Conservation (phyloP, 2,113 vertebrate species). For the Hemichromis elongatus region DNA sequence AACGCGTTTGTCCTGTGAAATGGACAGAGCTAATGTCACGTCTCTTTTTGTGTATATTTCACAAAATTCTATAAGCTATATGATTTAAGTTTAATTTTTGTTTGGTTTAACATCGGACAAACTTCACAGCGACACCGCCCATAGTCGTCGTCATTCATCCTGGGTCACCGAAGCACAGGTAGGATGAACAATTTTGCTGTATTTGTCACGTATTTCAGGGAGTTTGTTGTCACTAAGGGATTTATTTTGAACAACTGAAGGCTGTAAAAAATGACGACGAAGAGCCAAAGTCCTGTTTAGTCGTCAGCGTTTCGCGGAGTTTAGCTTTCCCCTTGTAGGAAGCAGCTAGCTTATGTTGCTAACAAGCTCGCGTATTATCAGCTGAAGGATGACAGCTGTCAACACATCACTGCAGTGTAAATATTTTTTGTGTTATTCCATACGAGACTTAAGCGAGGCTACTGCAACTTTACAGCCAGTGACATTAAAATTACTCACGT, state of each 20-base stretch:
- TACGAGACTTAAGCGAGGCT: background rate
- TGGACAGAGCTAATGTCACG: rapidly evolving
- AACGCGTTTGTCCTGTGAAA: background rate
- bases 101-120: conserved; percentile 22
- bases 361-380: conserved; percentile 30
- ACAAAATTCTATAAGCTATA: background rate
- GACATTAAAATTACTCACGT: background rate
- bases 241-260: background rate
- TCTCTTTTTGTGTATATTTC: background rate
- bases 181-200: background rate
- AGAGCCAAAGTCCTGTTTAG: background rate
- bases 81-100: background rate
- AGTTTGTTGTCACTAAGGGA: background rate
- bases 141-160: conserved; percentile 53
- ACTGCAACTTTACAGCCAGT: background rate
- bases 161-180: conserved; percentile 35
- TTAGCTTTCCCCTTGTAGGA: background rate
- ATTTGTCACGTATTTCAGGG: rapidly evolving
- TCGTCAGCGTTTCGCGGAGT: background rate
- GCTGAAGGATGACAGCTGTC: conserved; percentile 42
- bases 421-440: background rate
- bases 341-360: conserved; percentile 48
- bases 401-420: background rate
- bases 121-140: conserved; percentile 34
- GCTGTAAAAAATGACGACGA: background rate